phyloP scores from a whole-genome alignment of 2,113 vertebrate species.

The Sakesphorus luctuosus region DNA sequence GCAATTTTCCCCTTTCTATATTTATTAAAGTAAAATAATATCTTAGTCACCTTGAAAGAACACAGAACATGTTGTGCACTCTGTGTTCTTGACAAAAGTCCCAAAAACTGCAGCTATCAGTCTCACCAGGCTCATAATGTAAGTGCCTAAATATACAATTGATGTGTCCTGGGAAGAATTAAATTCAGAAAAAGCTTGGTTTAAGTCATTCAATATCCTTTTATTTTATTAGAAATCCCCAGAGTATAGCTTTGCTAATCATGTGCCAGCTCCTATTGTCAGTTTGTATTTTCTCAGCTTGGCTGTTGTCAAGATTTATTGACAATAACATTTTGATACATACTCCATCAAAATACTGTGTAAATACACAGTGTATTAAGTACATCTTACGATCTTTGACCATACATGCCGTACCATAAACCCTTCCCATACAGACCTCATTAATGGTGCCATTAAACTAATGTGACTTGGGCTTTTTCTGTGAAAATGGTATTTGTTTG shows the following conservation, averaged over 20 bases:
- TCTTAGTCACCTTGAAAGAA: conserved; percentile 12
- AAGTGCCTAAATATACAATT: conserved; percentile 5
- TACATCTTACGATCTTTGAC: background rate
- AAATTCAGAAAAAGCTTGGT: background rate
- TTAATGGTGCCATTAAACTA: background rate
- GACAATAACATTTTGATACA: background rate
- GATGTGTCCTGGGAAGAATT: background rate
- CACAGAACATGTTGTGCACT: background rate
- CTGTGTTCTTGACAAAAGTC: background rate
- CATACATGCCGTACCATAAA: background rate
- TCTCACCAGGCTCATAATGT: background rate
- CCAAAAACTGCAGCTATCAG: background rate
- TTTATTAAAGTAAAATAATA: background rate
- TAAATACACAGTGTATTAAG: background rate
- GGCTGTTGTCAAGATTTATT: conserved; percentile 4
- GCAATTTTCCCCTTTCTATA: background rate
- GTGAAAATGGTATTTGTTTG: background rate
- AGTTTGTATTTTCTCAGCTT: conserved; percentile 6
- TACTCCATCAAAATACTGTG: background rate
- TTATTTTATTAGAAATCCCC: background rate
- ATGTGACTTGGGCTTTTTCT: background rate
- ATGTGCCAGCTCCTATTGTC: background rate
- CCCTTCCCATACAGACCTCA: background rate
- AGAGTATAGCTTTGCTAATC: background rate
- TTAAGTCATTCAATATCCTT: background rate